phyloP scores from a whole-genome alignment of 2,113 vertebrate genomes.

The Prochilodus magdalenae region DNA sequence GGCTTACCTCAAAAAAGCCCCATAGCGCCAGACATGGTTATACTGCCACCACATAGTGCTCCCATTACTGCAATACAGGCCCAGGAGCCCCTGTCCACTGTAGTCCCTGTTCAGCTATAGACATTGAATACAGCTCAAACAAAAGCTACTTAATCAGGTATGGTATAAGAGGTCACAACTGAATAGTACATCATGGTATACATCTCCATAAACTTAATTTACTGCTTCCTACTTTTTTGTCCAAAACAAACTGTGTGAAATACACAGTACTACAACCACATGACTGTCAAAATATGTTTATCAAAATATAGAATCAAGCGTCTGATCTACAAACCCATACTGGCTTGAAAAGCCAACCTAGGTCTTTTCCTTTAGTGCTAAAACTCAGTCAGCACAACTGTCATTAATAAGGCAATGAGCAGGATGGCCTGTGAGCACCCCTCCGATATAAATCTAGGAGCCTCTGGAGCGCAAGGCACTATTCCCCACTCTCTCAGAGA shows the following conservation, averaged over 20 bases:
- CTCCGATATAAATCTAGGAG: conserved; percentile 44
- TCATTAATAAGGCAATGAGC: conserved; percentile 46
- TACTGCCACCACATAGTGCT: not conserved
- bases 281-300: conserved; percentile 24
- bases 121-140: not conserved
- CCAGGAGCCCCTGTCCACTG: not conserved
- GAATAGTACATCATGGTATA: not conserved
- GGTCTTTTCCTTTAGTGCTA: conserved; percentile 39
- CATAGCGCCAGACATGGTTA: not conserved
- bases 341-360: conserved; percentile 34
- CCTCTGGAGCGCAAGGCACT: not conserved
- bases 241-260: conserved; percentile 5
- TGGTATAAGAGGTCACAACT: not conserved
- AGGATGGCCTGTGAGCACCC: conserved; percentile 28
- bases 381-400: conserved; percentile 40
- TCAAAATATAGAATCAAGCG: not conserved
- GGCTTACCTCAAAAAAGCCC: conserved; percentile 6
- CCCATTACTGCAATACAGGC: conserved; percentile 7
- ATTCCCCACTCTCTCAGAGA: conserved; percentile 24
- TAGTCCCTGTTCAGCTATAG: not conserved
- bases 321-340: conserved; percentile 1
- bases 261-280: not conserved
- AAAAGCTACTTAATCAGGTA: not conserved
- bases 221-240: not conserved
- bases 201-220: not conserved